Base-by-base conservation (phyloP, 1,140 invertebrate genomes). In the Lepidurus couesii region DNA sequence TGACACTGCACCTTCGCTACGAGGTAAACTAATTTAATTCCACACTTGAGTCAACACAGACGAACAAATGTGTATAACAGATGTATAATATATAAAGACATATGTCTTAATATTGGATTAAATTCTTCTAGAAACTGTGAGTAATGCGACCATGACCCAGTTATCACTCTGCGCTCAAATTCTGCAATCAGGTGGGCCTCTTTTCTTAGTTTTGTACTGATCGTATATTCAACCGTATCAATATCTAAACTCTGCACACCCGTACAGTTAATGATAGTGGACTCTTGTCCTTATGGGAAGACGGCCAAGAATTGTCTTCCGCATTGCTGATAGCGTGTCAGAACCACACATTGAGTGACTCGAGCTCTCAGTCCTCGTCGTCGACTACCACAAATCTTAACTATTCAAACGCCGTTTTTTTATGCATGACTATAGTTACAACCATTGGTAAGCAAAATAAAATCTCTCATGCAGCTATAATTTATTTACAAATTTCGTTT, bases 331-430 rank as follows among this genome's bases (percentile, higher is more conserved):
- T 44, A 44, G 43, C 78, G 26, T 79, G 78, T 44, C 21, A 42
- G 10, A 79, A 43, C 1, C 24, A 75, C 10, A 75, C 43, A 26
- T 24, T 11, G n/a, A 10, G 10, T 13, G 21, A 44, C 9, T 44
- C 16, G 9, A 73, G 5, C 47, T 21, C 11, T n/a, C 10, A 42
- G 43, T 5, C 1, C 7, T 21, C 34, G 13, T 16, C 4, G 26
- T 44, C 42, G 45, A 43, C 34, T 21, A 43, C 6, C 34, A 21
- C 34, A 81, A 89, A 88, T 88, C 53, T 65, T 7, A 87, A 84
- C 78, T 88, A 88, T 81, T 87, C 87, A 53, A 86, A 88, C 79
- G 85, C 87, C 0, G 82, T 89, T 74, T 89, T 89, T 82, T 89
- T 89, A 78, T 85, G 88, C 44, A 85, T 86, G 13, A 88, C 88